These are phyloP conservation scores for Ophion ventricosus DNA, from an alignment of 2,888 invertebrate species.

Conservation along the genomic window DNA sequence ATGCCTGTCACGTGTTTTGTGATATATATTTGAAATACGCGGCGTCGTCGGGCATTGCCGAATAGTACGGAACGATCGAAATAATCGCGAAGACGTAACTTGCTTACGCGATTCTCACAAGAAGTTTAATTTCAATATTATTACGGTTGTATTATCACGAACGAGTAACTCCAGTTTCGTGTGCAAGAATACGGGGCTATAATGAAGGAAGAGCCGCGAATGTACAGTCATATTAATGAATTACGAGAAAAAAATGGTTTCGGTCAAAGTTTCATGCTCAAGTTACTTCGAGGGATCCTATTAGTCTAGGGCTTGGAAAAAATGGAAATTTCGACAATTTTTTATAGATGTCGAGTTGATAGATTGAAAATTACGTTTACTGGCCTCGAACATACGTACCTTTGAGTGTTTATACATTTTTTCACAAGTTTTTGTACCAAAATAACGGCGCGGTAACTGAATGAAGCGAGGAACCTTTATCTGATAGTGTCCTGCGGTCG, in stretches of 20 bases:
- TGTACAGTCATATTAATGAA: neutral
- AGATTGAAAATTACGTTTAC: neutral
- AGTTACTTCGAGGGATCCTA: neutral
- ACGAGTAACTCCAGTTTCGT: conserved; percentile 43
- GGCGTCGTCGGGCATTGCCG: conserved; percentile 2
- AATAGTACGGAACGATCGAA: conserved; percentile 34
- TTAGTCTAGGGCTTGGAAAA: neutral
- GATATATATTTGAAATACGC: conserved; percentile 41
- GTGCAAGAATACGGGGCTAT: conserved; percentile 11
- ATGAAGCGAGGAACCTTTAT: no score
- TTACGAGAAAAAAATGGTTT: conserved; percentile 1
- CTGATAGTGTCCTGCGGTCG: no score
- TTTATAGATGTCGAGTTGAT: neutral
- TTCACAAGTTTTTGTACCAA: neutral
- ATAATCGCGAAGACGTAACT: conserved; percentile 22
- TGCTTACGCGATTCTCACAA: conserved; percentile 9
- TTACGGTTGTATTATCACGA: conserved; percentile 23
- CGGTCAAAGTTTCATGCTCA: neutral
- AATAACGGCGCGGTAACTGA: no score
- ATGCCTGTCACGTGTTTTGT: conserved; percentile 50
- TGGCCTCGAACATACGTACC: no score
- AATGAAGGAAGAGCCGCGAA: neutral
- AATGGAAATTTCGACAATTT: neutral
- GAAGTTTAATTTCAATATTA: conserved; percentile 37
- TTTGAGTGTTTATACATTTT: neutral